phyloP scores from a whole-genome alignment of 2,888 invertebrate species.

The Gryllus longicercus region DNA sequence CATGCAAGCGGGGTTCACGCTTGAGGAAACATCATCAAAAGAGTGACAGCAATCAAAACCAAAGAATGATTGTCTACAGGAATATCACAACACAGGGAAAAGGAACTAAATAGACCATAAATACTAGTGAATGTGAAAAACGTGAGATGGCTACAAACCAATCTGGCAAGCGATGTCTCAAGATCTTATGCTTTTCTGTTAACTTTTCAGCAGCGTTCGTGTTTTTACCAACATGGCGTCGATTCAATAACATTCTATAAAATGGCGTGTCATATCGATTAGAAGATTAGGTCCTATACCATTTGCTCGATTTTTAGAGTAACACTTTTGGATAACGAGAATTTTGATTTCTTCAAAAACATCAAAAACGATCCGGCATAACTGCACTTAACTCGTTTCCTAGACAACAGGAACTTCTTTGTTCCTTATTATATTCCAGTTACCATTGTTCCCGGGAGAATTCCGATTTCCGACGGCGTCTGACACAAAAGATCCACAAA shows the following conservation, averaged over 20 bases:
- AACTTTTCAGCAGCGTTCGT: neutral
- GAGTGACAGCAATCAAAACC: too few relatives aligned
- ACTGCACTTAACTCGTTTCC: neutral
- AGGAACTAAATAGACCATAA: too few relatives aligned
- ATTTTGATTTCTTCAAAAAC: neutral
- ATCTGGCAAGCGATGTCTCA: neutral
- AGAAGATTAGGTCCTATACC: neutral
- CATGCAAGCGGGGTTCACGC: too few relatives aligned
- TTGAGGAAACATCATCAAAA: too few relatives aligned
- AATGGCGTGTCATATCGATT: neutral
- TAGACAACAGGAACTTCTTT: constrained; percentile 4
- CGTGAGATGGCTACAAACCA: neutral
- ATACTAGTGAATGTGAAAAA: too few relatives aligned
- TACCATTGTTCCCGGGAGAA: neutral
- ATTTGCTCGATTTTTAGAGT: neutral
- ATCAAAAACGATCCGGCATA: neutral
- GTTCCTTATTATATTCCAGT: neutral
- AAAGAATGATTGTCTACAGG: too few relatives aligned
- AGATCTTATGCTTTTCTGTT: neutral
- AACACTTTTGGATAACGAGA: neutral
- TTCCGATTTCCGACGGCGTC: neutral
- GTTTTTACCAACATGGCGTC: neutral
- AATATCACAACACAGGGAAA: too few relatives aligned
- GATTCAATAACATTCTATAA: neutral
- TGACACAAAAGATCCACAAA: constrained; percentile 1